Base-by-base conservation (phyloP, 2,797 vertebrate species). In the Acrocephalus scirpaceus region DNA sequence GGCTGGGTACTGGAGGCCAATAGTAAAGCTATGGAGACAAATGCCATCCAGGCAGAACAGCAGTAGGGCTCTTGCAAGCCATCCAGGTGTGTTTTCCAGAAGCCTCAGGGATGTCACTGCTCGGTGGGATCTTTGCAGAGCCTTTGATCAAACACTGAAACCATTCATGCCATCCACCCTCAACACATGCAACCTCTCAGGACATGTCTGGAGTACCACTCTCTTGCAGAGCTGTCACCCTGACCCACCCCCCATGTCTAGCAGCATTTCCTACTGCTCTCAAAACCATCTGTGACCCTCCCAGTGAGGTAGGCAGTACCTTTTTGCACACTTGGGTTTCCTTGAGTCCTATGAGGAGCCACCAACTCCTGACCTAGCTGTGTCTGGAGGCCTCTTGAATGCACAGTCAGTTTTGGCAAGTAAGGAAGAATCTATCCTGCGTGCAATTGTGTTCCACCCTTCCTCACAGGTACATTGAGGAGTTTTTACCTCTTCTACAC, bases 201-300 rank as follows among this genome's bases (percentile, higher is more conserved):
- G 25, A 51, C 25, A 6, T 2, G 7, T 62, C 9, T 62, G 6
- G 4, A 3, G 1, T 27, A 36, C 1, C 3, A 7, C 25, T 44
- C 36, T 65, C 40, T 26, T 7, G 45, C 20, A 71, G 62, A 89
- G 11, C 13, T 60, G 58, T 26, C 21, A 50, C 4, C 10, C 22
- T 34, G 10, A 53, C 23, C 6, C 34, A 66, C 44, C 56, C 4
- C 6, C 17, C 7, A 58, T 0, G 0, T 27, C 50, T 45, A 62
- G n/a, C 27, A 74, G 14, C n/a, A n/a, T 67, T 74, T 77, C 42
- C 15, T 36, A 13, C 48, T 93, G 38, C 11, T 74, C 48, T 34
- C 17, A 72, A 53, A 92, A 19, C 7, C 2, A 4, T 6, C 25
- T 57, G 7, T 4, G 1, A 25, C 16, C 11, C 26, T 74, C 13